Percentiles rank a stretch among this genome's conserved stretches.
Conservation (phyloP, 2,888 invertebrate species). For the Tuberolachnus salignus region DNA sequence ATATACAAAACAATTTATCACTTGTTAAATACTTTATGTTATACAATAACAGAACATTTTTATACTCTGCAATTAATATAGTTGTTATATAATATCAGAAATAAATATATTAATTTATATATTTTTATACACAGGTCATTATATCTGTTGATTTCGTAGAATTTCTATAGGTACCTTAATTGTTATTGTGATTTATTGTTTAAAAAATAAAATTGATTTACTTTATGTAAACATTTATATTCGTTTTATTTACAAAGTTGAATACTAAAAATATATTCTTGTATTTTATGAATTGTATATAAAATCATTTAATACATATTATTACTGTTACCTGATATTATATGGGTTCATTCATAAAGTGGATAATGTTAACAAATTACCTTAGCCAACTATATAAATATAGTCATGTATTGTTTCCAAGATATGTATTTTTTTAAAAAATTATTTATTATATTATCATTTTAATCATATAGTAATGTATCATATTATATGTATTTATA, state of each 20-base stretch:
- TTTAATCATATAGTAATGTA: slow-evolving; percentile 47
- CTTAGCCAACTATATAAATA: slow-evolving; percentile 38
- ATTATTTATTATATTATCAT: slow-evolving; percentile 48
- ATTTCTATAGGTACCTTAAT: slow-evolving; percentile 39
- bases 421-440: slow-evolving; percentile 44
- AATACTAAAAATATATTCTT: slow-evolving; percentile 40
- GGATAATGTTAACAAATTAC: slow-evolving; percentile 40
- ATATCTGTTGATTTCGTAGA: slow-evolving; percentile 50
- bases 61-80: slow-evolving; percentile 35
- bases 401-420: slow-evolving; percentile 27
- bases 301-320: slow-evolving; percentile 41
- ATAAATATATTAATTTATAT: slow-evolving; percentile 46
- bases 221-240: slow-evolving; percentile 29
- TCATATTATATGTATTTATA: slow-evolving; percentile 39
- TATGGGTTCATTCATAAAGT: slow-evolving; percentile 22
- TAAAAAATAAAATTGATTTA: slow-evolving; percentile 42
- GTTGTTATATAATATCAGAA: slow-evolving; percentile 49
- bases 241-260: slow-evolving; percentile 23
- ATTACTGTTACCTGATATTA: slow-evolving; percentile 36
- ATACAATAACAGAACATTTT: slow-evolving; percentile 40
- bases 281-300: slow-evolving; percentile 44
- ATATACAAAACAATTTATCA: slow-evolving; percentile 50
- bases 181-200: slow-evolving; percentile 56
- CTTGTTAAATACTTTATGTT: slow-evolving; percentile 53
- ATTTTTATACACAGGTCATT: slow-evolving; percentile 51